A percentile compares a stretch with the other conserved stretches of the same genome.
These are phyloP conservation scores for Acrossocheilus wenchowensis DNA, from an alignment of 2,797 vertebrate genomes.

Conservation along the genomic window DNA sequence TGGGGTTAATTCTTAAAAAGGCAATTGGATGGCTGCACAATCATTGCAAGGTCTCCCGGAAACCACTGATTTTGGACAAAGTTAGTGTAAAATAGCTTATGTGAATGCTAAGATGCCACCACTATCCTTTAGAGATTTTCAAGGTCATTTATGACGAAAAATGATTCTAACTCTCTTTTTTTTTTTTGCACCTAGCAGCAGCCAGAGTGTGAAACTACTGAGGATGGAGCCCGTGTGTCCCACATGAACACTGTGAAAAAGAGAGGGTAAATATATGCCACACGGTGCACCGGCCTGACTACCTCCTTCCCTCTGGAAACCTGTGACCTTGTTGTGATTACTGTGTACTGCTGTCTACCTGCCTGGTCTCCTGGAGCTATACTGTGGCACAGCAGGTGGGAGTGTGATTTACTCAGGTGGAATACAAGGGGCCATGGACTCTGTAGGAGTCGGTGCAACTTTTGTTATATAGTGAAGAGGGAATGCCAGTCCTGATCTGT, in stretches of 20 bases:
- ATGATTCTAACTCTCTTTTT: not conserved
- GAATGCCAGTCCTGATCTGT: not conserved
- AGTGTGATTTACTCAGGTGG: slow-evolving; percentile 25
- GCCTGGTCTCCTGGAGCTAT: slow-evolving; percentile 36
- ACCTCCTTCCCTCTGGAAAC: slow-evolving; percentile 26
- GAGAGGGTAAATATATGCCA: slow-evolving; percentile 10
- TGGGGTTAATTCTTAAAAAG: not conserved
- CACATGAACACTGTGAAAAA: slow-evolving; percentile 30
- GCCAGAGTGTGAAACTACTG: slow-evolving; percentile 11
- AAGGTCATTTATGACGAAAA: slow-evolving; percentile 15
- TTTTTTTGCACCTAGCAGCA: slow-evolving; percentile 13
- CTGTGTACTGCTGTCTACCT: slow-evolving; percentile 20
- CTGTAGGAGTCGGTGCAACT: not conserved
- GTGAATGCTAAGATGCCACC: not conserved
- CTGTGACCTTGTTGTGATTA: slow-evolving; percentile 51
- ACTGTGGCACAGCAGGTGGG: not conserved
- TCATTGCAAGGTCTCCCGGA: not conserved
- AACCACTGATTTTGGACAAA: not conserved
- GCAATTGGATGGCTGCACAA: not conserved
- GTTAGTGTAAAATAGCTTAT: not conserved
- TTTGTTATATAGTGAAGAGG: not conserved
- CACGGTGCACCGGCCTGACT: slow-evolving; percentile 10
- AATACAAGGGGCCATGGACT: slow-evolving; percentile 18
- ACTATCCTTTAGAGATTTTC: not conserved
- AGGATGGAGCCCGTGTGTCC: slow-evolving; percentile 25